Conservation (phyloP, 2,888 invertebrate species). For the Agonopterix subpropinquella region DNA sequence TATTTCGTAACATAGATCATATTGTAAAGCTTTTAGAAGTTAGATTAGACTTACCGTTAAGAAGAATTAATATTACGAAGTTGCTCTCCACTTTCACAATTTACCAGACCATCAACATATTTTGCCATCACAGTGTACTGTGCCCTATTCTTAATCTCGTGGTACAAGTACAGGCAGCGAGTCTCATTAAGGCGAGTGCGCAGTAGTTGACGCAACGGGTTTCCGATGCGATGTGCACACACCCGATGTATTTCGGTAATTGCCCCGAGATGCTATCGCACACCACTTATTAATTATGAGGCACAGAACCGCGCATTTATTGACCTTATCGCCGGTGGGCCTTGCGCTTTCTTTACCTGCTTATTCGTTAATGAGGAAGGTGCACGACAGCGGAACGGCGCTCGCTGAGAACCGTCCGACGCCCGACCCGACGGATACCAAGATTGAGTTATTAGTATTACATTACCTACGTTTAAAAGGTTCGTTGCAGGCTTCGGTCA, state of each 20-base stretch:
- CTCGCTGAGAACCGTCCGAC: constrained; percentile 34
- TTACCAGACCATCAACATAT: too few species aligned
- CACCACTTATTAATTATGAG: constrained; percentile 62
- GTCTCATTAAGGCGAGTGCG: constrained; percentile 28
- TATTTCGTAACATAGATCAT: too few species aligned
- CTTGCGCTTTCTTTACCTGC: constrained; percentile 50
- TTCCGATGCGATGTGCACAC: constrained; percentile 36
- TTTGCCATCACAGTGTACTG: too few species aligned
- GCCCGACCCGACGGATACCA: constrained; percentile 5
- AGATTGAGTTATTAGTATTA: constrained; percentile 24
- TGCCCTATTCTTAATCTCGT: too few species aligned
- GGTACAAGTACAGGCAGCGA: too few species aligned
- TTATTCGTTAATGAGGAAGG: constrained; percentile 53
- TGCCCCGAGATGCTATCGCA: constrained; percentile 51
- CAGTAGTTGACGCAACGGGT: constrained; percentile 41
- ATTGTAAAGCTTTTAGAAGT: too few species aligned
- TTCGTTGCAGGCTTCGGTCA: constrained; percentile 18
- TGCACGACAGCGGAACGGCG: constrained; percentile 49
- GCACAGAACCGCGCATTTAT: constrained; percentile 60
- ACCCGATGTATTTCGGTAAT: constrained; percentile 49
- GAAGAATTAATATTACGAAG: too few species aligned
- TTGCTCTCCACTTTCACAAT: too few species aligned
- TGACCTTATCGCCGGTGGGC: constrained; percentile 68
- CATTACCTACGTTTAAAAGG: constrained; percentile 20
- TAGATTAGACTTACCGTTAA: too few species aligned